These are phyloP conservation scores for Mohoua ochrocephala DNA, from an alignment of 2,113 vertebrate species.

Conservation along the genomic window DNA sequence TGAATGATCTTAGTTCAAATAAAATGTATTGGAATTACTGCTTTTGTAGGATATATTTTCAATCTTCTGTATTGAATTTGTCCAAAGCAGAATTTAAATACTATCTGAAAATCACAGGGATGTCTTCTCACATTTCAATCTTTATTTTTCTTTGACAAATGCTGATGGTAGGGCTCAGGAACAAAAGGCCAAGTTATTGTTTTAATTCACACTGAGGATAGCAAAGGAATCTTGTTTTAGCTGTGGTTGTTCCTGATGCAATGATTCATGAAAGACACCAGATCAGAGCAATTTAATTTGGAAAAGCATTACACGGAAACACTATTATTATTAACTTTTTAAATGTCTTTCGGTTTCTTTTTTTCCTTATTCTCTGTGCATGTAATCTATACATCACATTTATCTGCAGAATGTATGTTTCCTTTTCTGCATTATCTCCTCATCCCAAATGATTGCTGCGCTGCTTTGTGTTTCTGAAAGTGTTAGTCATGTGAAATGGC, in stretches of 20 bases:
- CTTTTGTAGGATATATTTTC: neutral
- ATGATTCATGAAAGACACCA: neutral
- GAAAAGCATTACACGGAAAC: neutral
- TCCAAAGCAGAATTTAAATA: neutral
- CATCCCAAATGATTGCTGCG: neutral
- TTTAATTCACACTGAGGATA: neutral
- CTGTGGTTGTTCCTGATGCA: neutral
- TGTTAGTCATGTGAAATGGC: conserved; percentile 28
- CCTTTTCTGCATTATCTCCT: neutral
- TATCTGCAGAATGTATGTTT: neutral
- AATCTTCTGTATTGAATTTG: neutral
- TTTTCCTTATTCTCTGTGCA: neutral
- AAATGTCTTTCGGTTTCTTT: neutral
- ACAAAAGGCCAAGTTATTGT: neutral
- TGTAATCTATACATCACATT: neutral
- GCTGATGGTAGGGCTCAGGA: neutral
- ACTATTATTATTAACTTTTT: neutral
- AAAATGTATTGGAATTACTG: neutral
- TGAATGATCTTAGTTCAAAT: neutral
- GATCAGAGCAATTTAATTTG: neutral
- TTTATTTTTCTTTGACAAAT: neutral
- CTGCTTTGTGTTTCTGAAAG: neutral
- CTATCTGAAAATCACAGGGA: neutral
- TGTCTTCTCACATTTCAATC: neutral
- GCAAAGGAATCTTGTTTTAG: neutral